Evolutionary conservation across 2,113 vertebrate species (phyloP), one percentile per base, ranked within the genome.

Genomic region (Semicossyphus pulcher): DNA sequence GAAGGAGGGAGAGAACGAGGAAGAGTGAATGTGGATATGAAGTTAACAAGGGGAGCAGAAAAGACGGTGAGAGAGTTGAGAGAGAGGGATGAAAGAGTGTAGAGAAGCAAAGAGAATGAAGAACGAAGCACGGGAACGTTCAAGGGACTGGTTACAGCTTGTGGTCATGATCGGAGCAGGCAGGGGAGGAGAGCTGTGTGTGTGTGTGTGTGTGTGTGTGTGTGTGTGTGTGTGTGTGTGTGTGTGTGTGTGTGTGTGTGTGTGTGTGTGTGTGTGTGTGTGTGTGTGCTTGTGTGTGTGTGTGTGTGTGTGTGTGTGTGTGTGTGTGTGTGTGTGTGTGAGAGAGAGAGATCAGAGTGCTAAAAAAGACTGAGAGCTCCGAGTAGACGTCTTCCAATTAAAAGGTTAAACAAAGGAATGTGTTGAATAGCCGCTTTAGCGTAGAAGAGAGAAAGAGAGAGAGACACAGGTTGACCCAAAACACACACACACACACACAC

Each of bases 381-480:
- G 58, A 28, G 65, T 76, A 75, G 72, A 89, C 72, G 61, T 84
- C 72, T 73, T 85, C 80, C 72, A 89, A 89, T 90, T 91, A 91
- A 78, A 76, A 81, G 84, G 83, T 87, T 90, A 89, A 87, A 91
- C 86, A 91, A 89, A 86, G 69, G 70, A 78, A 81, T 48, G 68
- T 67, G 69, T 69, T 88, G 70, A 87, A 87, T 60, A 74, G 74
- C 34, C 0, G 47, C 62, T 70, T 76, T 66, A 79, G 48, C 0
- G 1, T 34, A 82, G 47, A 53, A 83, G 47, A 73, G 10, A 23
- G 7, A 52, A n/a, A 52, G 14, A 45, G 45, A 51, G 23, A 21
- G 69, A 65, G 63, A 67, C 72, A 52, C 5, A 9, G 16, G 32
- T 7, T 63, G 67, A 80, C 65, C 53, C 45, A 9, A 49, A 21